phyloP scores from a whole-genome alignment of 2,797 vertebrate genomes.

The Sebastiscus tertius region DNA sequence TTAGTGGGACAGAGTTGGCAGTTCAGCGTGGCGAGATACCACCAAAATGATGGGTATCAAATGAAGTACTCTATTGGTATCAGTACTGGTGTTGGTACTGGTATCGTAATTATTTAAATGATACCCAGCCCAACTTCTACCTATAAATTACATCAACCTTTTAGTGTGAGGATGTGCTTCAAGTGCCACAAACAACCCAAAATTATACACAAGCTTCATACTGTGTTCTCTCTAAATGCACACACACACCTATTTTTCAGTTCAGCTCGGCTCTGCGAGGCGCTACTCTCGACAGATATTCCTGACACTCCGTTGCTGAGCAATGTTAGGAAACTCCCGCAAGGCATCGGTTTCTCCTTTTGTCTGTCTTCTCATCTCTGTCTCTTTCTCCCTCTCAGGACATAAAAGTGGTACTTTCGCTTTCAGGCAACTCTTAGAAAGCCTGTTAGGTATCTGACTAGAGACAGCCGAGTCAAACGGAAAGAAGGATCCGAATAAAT shows the following conservation, averaged over 20 bases:
- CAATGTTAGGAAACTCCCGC: conserved; percentile 49
- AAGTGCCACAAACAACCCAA: not conserved
- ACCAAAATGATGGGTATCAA: not conserved
- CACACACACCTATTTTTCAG: not conserved
- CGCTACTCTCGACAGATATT: conserved; percentile 16
- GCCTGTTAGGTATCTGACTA: conserved; percentile 64
- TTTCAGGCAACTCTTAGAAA: conserved; percentile 62
- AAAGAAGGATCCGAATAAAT: conserved; percentile 62
- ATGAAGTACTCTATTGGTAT: not conserved
- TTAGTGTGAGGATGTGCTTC: not conserved
- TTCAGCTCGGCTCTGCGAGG: conserved; percentile 26
- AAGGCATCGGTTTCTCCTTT: conserved; percentile 49
- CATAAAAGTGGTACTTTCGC: conserved; percentile 53
- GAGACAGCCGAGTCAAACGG: conserved; percentile 62
- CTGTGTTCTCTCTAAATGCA: not conserved
- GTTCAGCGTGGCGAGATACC: not conserved
- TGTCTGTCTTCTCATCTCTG: conserved; percentile 56
- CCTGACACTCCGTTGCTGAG: conserved; percentile 39
- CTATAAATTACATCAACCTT: not conserved
- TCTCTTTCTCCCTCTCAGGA: conserved; percentile 44
- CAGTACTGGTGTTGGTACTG: not conserved
- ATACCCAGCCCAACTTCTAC: not conserved
- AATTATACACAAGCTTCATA: not conserved
- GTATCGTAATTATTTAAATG: too few relatives aligned
- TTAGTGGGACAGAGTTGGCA: not conserved